Conservation (phyloP, 92 coral and sea anemone genomes). For the Muricea muricata region DNA sequence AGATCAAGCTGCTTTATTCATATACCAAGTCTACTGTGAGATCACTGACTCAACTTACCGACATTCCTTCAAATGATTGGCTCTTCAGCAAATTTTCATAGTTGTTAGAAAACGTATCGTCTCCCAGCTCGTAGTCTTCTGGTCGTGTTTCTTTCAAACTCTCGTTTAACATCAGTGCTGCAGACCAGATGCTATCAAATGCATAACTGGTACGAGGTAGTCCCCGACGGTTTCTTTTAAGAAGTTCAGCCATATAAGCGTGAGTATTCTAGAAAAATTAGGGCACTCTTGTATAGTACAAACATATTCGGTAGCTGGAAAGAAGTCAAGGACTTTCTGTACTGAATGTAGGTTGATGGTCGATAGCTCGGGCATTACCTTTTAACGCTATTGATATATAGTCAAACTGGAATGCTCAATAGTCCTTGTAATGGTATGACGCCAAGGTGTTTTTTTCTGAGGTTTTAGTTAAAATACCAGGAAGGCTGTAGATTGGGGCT, state of each 20-base stretch:
- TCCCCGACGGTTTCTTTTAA: slow-evolving; percentile 20
- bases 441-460: too few relatives aligned
- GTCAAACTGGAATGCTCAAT: too few relatives aligned
- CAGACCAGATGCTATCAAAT: slow-evolving; percentile 85
- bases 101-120: not conserved
- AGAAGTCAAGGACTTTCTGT: too few relatives aligned
- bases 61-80: slow-evolving; percentile 77
- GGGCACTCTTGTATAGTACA: not conserved
- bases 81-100: slow-evolving; percentile 43
- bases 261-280: slow-evolving; percentile 54
- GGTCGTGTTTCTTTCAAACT: slow-evolving; percentile 42
- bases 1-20: too few relatives aligned
- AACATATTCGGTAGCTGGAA: too few relatives aligned
- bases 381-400: too few relatives aligned
- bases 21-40: too few relatives aligned
- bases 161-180: slow-evolving; percentile 70
- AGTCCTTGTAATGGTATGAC: too few relatives aligned
- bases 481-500: too few relatives aligned
- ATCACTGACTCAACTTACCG: slow-evolving; percentile 85
- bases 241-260: slow-evolving; percentile 49
- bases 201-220: slow-evolving; percentile 69
- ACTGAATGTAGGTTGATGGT: too few relatives aligned
- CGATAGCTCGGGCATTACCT: too few relatives aligned
- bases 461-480: too few relatives aligned
- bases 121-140: not conserved